Base-by-base conservation (phyloP, 2,888 invertebrate species). In the Torymus tubicola region DNA sequence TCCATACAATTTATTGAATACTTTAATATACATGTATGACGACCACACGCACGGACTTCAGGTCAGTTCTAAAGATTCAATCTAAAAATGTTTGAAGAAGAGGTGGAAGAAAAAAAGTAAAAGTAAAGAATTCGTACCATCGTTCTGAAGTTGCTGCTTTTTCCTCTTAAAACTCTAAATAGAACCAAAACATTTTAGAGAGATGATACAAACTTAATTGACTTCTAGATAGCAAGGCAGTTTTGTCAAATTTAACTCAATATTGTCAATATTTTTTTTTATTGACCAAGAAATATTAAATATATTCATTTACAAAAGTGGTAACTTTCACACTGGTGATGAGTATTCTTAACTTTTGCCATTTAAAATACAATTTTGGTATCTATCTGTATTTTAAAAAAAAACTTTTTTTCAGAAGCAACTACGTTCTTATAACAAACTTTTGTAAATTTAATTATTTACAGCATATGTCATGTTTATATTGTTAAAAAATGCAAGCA, bases 51-150 rank as follows among this genome's bases (percentile, higher is more conserved):
- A 71, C 58, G 52, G 24, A 58, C 18, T 52, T 60, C n/a, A 5
- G 50, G 13, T 67, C 50, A 55, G 52, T 52, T 52, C 16, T 21
- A 55, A 73, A 21, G 42, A 61, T 53, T 21, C 31, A 57, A 16
- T 57, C 24, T 69, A 31, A 55, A 58, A 42, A 42, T 42, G 42
- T 42, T 42, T 42, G 52, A 65, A 50, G 14, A 14, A 31, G 42
- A 12, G 42, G 21, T 21, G 16, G 10, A 31, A 61, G n/a, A 0
- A 13, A 53, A 58, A 50, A 24, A 69, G 50, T 31, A 69, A 63
- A 70, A 77, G 57, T 64, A 16, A 55, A 77, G 58, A 73, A 69
- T 60, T 70, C 21, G 3, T 21, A 70, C 57, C 63, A 70, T 63
- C 42, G n/a, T 8, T 50, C 11, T 73, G 50, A 72, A 61, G 71